These are phyloP conservation scores for Labrus mixtus DNA, from an alignment of 2,113 vertebrate genomes.

Conservation along the genomic window DNA sequence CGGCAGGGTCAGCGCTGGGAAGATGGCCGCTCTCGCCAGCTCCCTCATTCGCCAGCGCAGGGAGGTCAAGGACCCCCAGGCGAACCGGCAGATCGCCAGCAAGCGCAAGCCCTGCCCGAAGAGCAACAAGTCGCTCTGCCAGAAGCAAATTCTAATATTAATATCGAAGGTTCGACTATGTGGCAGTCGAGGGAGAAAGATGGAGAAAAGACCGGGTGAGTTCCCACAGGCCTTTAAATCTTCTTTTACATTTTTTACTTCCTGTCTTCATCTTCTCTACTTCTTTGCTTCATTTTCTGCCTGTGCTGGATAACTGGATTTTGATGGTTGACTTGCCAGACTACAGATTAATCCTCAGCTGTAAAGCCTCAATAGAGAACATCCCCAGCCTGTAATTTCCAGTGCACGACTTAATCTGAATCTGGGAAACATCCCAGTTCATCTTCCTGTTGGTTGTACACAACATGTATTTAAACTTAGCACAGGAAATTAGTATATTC, in stretches of 20 bases:
- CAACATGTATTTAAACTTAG: constrained; percentile 33
- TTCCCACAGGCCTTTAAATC: constrained; percentile 27
- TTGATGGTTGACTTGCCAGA: constrained; percentile 60
- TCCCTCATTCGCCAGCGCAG: constrained; percentile 91
- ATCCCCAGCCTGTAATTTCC: constrained; percentile 64
- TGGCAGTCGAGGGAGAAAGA: constrained; percentile 85
- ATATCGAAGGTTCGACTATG: constrained; percentile 93
- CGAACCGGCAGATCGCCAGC: constrained; percentile 87
- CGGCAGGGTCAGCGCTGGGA: constrained; percentile 71
- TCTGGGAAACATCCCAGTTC: constrained; percentile 65
- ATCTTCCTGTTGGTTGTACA: constrained; percentile 46
- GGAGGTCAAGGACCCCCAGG: constrained; percentile 90
- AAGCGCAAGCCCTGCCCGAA: constrained; percentile 91
- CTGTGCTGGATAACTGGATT: constrained; percentile 48
- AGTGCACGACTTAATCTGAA: constrained; percentile 66
- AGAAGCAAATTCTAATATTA: constrained; percentile 91
- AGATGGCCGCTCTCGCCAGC: constrained; percentile 92
- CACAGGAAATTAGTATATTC: constrained; percentile 42
- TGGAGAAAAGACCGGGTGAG: constrained; percentile 89
- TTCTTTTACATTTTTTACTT: neutral
- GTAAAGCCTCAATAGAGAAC: constrained; percentile 65
- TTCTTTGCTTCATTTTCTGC: constrained; percentile 32
- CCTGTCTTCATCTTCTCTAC: neutral
- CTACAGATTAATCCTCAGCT: constrained; percentile 70
- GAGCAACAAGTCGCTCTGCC: constrained; percentile 92